Evolutionary conservation across 2,797 vertebrate genomes (phyloP).

Genomic region (Gymnothorax reevesii): DNA sequence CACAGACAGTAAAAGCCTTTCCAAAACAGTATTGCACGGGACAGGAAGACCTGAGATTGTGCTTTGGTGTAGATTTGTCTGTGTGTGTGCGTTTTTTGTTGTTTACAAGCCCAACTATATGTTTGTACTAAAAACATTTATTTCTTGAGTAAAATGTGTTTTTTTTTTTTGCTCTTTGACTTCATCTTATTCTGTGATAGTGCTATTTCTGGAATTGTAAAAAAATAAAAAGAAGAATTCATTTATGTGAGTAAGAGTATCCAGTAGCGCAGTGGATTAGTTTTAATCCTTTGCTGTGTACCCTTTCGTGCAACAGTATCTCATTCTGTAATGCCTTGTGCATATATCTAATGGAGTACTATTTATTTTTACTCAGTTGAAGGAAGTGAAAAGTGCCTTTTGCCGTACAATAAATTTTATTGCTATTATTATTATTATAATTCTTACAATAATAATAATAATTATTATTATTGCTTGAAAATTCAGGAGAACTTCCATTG

Average conservation of each 20-base stretch:
- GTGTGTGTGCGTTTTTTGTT: neutral
- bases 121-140: neutral
- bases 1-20: constrained; percentile 29
- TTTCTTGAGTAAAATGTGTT: neutral
- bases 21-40: neutral
- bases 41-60: neutral
- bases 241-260: too few species aligned
- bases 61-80: neutral
- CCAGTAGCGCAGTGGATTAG: neutral
- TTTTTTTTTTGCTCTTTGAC: neutral
- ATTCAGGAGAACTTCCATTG: neutral
- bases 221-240: neutral
- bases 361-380: neutral
- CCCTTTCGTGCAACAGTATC: neutral
- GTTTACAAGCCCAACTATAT: neutral
- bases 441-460: neutral
- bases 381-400: neutral
- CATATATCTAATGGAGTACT: neutral
- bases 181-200: neutral
- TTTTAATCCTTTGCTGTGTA: neutral
- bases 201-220: neutral
- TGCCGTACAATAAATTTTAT: neutral
- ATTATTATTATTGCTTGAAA: neutral
- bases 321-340: neutral
- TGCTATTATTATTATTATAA: neutral